Evolutionary conservation across 2,113 vertebrate species (phyloP).

Genomic region (Planiliza haematocheilus): DNA sequence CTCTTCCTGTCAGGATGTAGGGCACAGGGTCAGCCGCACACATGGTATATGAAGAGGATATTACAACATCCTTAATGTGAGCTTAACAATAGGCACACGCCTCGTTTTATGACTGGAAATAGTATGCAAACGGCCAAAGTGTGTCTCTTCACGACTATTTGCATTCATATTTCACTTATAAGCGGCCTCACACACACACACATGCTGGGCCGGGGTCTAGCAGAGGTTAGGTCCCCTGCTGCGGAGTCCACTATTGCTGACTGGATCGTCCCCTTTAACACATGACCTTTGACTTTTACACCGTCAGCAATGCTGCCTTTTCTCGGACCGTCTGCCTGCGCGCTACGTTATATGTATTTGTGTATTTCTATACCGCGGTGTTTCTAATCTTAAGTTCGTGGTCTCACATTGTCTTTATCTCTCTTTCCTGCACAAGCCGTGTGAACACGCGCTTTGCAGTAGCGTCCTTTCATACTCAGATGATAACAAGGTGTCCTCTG

Average conservation of each 20-base stretch:
- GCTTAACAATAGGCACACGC: conserved; percentile 5
- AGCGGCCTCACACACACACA: neutral
- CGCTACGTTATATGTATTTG: neutral
- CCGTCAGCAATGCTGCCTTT: conserved; percentile 64
- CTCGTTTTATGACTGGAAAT: conserved; percentile 12
- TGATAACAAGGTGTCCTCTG: conserved; percentile 19
- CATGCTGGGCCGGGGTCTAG: conserved; percentile 5
- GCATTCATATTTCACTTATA: neutral
- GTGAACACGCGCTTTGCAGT: no score
- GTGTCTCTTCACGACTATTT: neutral
- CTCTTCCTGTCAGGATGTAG: conserved; percentile 71
- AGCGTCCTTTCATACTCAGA: neutral
- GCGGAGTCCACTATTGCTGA: conserved; percentile 63
- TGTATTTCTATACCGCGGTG: neutral
- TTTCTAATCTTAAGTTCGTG: neutral
- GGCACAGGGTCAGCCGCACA: conserved; percentile 58
- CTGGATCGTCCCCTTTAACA: conserved; percentile 70
- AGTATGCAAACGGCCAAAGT: conserved; percentile 12
- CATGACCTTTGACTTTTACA: conserved; percentile 63
- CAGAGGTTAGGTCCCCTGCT: conserved; percentile 44
- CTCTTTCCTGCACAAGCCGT: neutral
- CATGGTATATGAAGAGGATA: neutral
- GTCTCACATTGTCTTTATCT: neutral
- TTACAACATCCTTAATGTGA: neutral
- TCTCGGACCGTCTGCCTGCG: neutral